These are phyloP conservation scores for Monochamus saltuarius DNA, from an alignment of 1,140 invertebrate species.

Conservation along the genomic window DNA sequence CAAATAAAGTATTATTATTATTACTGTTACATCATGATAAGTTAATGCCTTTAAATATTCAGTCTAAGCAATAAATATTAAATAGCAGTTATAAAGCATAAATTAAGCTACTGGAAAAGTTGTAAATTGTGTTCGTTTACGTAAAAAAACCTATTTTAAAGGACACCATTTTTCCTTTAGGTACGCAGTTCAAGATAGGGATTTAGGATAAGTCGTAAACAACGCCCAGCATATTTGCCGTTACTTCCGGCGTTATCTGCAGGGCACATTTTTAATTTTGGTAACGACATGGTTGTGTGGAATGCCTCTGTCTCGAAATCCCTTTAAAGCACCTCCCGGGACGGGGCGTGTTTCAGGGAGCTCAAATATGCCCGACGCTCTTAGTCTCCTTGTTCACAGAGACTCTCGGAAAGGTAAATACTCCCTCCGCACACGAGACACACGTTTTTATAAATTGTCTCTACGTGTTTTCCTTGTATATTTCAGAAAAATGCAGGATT, in stretches of 20 bases:
- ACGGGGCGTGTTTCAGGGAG: slow-evolving; percentile 30
- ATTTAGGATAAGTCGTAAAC: background rate
- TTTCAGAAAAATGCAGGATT: slow-evolving; percentile 32
- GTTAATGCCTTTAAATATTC: no score
- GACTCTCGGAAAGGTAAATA: slow-evolving; percentile 32
- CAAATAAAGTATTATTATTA: no score
- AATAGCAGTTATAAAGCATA: no score
- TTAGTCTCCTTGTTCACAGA: slow-evolving; percentile 30
- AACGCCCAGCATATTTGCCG: background rate
- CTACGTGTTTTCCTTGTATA: slow-evolving; percentile 32
- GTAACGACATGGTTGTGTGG: slow-evolving; percentile 21
- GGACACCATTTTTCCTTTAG: no score
- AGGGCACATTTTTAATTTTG: slow-evolving; percentile 22
- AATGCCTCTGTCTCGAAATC: slow-evolving; percentile 21
- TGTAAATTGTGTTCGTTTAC: no score
- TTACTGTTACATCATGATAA: no score
- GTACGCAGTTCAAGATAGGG: no score
- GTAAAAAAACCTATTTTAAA: no score
- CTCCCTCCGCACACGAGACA: slow-evolving; percentile 32
- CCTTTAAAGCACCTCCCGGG: slow-evolving; percentile 28
- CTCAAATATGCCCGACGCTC: slow-evolving; percentile 30
- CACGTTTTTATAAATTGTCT: slow-evolving; percentile 38
- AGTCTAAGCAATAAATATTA: no score
- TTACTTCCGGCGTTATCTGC: background rate
- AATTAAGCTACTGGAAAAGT: no score